These are phyloP conservation scores for Macaca mulatta DNA, from an alignment of 2,113 vertebrate genomes.

Conservation along the genomic window DNA sequence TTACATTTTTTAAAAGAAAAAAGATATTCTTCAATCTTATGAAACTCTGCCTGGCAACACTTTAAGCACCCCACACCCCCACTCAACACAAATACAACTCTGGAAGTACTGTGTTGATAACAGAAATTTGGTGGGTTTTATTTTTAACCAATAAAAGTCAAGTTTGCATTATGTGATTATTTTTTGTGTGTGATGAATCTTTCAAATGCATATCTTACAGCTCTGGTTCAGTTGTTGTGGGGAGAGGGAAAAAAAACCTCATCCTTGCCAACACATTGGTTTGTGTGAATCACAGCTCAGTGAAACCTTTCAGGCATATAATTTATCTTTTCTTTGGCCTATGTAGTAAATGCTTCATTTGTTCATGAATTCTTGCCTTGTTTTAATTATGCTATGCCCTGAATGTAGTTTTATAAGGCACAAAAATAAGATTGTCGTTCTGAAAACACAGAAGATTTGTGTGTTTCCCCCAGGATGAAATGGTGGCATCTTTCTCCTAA, in stretches of 20 bases:
- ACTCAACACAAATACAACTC: neutral
- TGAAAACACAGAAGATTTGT: slow-evolving; percentile 87
- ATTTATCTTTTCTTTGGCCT: slow-evolving; percentile 88
- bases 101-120: slow-evolving; percentile 3
- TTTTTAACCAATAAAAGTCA: slow-evolving; percentile 38
- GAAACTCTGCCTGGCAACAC: neutral
- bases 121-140: slow-evolving; percentile 30
- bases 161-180: slow-evolving; percentile 38
- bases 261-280: slow-evolving; percentile 80
- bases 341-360: slow-evolving; percentile 85
- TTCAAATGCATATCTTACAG: slow-evolving; percentile 72
- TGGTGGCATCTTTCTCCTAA: slow-evolving; percentile 74
- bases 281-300: slow-evolving; percentile 82
- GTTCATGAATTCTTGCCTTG: slow-evolving; percentile 87
- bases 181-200: slow-evolving; percentile 65
- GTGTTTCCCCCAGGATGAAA: slow-evolving; percentile 76
- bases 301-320: slow-evolving; percentile 84
- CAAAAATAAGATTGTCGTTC: slow-evolving; percentile 86
- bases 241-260: slow-evolving; percentile 54
- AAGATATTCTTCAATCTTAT: neutral
- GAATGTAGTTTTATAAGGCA: slow-evolving; percentile 88
- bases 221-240: slow-evolving; percentile 68
- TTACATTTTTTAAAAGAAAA: neutral
- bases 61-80: accelerated
- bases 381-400: slow-evolving; percentile 87